A percentile compares a stretch with the other conserved stretches of the same genome.
phyloP scores from a whole-genome alignment of 2,113 vertebrate species.

The Chaetodon auriga region DNA sequence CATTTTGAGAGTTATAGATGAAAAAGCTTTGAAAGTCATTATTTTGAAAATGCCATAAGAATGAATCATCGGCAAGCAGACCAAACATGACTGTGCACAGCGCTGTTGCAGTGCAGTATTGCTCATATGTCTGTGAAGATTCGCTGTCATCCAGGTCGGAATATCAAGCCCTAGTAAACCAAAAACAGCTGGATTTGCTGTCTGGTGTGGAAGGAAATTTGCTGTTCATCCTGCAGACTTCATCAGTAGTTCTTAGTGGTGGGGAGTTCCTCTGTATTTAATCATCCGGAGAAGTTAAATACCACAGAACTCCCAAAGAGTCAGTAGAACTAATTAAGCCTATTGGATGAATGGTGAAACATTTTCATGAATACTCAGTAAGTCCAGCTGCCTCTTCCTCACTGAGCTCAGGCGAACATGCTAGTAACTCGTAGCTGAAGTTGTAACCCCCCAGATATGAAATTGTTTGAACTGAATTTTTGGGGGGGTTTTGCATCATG shows the following conservation, averaged over 20 bases:
- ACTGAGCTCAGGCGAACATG: not conserved
- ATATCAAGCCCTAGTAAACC: constrained; percentile 24
- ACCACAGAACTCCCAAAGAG: constrained; percentile 52
- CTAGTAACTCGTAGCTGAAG: not conserved
- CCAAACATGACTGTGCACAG: constrained; percentile 46
- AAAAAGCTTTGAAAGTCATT: constrained; percentile 63
- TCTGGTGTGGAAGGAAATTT: not conserved
- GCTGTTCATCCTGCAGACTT: not conserved
- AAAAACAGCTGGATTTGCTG: constrained; percentile 12
- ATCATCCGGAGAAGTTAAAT: constrained; percentile 53
- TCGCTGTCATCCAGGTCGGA: constrained; percentile 1
- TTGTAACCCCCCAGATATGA: not conserved
- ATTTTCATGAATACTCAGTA: constrained; percentile 30
- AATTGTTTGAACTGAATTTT: not conserved
- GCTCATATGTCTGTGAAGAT: constrained; percentile 34
- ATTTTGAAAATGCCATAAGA: constrained; percentile 65
- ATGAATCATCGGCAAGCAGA: constrained; percentile 49
- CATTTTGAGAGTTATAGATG: constrained; percentile 64
- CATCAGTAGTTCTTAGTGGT: constrained; percentile 39
- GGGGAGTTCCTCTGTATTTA: constrained; percentile 52
- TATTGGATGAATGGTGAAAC: constrained; percentile 47
- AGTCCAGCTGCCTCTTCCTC: constrained; percentile 2
- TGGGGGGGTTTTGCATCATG: not conserved
- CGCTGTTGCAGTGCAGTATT: constrained; percentile 27
- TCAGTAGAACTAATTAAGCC: constrained; percentile 56